Evolutionary conservation across 1,140 invertebrate species (phyloP), one percentile per base, ranked within the genome.

Genomic region (Lepidotrigona ventralis): DNA sequence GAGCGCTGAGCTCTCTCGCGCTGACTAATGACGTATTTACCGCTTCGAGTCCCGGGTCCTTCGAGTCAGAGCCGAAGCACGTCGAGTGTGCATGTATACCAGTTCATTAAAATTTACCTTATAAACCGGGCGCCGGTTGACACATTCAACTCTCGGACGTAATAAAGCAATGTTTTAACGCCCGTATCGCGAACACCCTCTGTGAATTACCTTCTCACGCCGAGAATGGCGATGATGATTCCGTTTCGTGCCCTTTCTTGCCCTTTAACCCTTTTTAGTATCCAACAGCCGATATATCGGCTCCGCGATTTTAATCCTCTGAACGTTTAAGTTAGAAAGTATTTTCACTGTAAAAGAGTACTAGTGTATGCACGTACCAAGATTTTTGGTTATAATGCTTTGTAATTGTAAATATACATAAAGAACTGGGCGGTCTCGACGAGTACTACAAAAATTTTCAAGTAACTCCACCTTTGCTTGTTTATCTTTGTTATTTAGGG

Each of bases 51-150:
- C 88, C 83, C 70, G 79, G 66, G 26, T 14, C 53, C n/a, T 76
- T 69, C 29, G 69, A 88, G 88, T 74, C 76, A n/a, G 88, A 85
- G 85, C 89, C 86, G 84, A 91, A 68, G 46, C 79, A 46, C 9
- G 71, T 51, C 74, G 80, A 69, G 63, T 26, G 82, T 56, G 51
- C 81, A 88, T 91, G 87, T 86, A 89, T 82, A 87, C 76, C 85
- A 87, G 89, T 93, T 93, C 93, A 92, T 93, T 93, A 93, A 93
- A 93, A 93, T 93, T 93, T 92, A 90, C 91, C 89, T 93, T 93
- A 92, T 91, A 91, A 92, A 88, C 90, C 88, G 84, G 39, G 85
- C 78, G 89, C 87, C 90, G 6, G 88, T 93, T 91, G 90, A 91
- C 83, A 89, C 89, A 91, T 92, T 93, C 92, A 93, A 80, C 85